phyloP scores from a whole-genome alignment of 1,140 invertebrate genomes.

The Manduca sexta region DNA sequence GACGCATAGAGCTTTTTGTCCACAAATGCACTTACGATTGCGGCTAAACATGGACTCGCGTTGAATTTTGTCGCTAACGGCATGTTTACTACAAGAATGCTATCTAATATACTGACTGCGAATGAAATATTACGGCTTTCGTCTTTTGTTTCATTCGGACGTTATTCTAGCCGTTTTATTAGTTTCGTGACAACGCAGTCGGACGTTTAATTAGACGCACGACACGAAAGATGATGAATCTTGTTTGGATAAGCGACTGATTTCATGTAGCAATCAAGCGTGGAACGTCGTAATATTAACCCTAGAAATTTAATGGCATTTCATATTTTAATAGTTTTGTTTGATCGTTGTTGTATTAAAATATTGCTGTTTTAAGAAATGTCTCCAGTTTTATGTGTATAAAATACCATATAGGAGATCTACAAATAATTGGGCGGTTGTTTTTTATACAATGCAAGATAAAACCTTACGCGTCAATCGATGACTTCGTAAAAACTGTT shows the following conservation, averaged over 20 bases:
- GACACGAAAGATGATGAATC: background rate
- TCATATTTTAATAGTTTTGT: too few species aligned
- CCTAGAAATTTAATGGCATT: too few species aligned
- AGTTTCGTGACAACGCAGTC: conserved; percentile 21
- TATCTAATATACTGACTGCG: conserved; percentile 19
- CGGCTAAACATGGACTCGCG: background rate
- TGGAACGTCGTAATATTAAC: too few species aligned
- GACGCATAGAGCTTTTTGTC: background rate
- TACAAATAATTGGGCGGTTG: too few species aligned
- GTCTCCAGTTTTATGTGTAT: too few species aligned
- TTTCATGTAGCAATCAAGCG: background rate
- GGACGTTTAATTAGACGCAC: conserved; percentile 5
- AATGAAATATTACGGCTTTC: conserved; percentile 21
- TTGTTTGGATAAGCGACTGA: background rate
- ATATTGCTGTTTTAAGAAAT: too few species aligned
- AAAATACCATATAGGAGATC: too few species aligned
- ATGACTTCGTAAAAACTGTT: too few species aligned
- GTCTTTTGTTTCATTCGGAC: conserved; percentile 8
- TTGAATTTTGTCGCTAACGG: conserved; percentile 35
- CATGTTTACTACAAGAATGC: conserved; percentile 25
- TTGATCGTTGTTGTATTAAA: too few species aligned
- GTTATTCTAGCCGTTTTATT: conserved; percentile 10
- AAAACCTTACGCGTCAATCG: too few species aligned
- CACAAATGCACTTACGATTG: background rate
- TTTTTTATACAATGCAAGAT: too few species aligned